Conservation (phyloP, 2,797 vertebrate genomes). For the Australoheros facetus region DNA sequence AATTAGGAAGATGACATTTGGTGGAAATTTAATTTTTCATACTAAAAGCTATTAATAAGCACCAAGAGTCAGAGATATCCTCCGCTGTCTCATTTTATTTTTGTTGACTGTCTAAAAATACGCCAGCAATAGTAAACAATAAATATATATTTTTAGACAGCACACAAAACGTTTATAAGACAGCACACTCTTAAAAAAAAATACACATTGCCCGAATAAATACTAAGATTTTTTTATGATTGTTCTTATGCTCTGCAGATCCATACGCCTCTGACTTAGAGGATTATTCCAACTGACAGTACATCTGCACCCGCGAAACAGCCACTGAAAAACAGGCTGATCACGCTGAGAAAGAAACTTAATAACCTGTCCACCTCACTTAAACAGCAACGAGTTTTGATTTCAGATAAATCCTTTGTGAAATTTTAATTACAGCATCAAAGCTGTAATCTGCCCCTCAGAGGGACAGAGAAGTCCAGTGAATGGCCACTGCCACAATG, state of each 20-base stretch:
- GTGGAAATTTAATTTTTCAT: constrained; percentile 34
- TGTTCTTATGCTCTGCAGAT: constrained; percentile 22
- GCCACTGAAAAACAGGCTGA: constrained; percentile 62
- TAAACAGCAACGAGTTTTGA: constrained; percentile 54
- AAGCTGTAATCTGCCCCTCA: constrained; percentile 48
- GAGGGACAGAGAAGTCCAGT: constrained; percentile 34
- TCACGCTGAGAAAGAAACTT: constrained; percentile 66
- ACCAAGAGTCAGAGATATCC: constrained; percentile 4
- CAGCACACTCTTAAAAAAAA: not conserved
- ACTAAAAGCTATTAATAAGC: constrained; percentile 15
- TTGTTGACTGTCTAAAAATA: constrained; percentile 7
- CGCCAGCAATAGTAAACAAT: not conserved
- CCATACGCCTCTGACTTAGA: constrained; percentile 30
- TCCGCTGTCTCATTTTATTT: constrained; percentile 38
- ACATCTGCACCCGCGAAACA: constrained; percentile 57
- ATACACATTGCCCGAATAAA: constrained; percentile 2
- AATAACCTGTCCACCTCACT: constrained; percentile 74
- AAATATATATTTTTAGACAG: too few relatives aligned
- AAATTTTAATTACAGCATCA: constrained; percentile 72
- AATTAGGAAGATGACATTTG: constrained; percentile 23
- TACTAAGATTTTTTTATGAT: constrained; percentile 9
- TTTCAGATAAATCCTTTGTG: constrained; percentile 70
- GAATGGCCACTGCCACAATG: constrained; percentile 22
- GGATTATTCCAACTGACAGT: constrained; percentile 70
- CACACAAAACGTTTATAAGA: not conserved